Base-by-base conservation (phyloP, 2,888 invertebrate genomes). In the Danaus chrysippus region DNA sequence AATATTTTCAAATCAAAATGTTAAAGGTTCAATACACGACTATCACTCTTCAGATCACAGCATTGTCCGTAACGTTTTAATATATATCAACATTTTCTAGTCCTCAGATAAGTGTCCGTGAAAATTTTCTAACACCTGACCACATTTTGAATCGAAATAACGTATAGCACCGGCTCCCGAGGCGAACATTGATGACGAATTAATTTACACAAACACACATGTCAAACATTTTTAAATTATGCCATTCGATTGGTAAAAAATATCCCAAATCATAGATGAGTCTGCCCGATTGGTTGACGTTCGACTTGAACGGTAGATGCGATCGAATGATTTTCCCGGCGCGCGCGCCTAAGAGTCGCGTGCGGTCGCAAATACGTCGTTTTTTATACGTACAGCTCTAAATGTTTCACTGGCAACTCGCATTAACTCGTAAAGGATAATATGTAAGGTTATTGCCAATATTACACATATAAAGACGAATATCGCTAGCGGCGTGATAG, bases 341-440 rank as follows among this genome's bases (percentile, higher is more conserved):
- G 83, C 86, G 84, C 83, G 82, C 78, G 86, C 86, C 82, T 82
- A 72, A 77, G 76, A 80, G 74, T 76, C 75, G 77, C 78, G 74
- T 71, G 70, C 76, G 75, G 65, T 69, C 66, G 72, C 73, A 72
- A 71, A 73, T 73, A 74, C 85, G 81, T 88, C 87, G 87, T 88
- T 89, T 89, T 87, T 89, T 86, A 86, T 86, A 86, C 81, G 75
- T 68, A 78, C 73, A 79, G 84, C 81, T 84, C 84, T 86, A 82
- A 86, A 87, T 86, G 85, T 88, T 84, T 78, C 85, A 83, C 82
- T 81, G 87, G 83, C 87, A 77, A 75, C 76, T 78, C 76, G 86
- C 79, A 84, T 87, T 87, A 86, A 77, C 84, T 86, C 83, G 86
- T 83, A 87, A 89, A 90, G 91, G 90, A 90, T 91, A 90, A 88